A percentile compares a stretch with the other conserved stretches of the same genome.
Conservation (phyloP, 2,888 invertebrate genomes). For the Apomyelois bistriatella region DNA sequence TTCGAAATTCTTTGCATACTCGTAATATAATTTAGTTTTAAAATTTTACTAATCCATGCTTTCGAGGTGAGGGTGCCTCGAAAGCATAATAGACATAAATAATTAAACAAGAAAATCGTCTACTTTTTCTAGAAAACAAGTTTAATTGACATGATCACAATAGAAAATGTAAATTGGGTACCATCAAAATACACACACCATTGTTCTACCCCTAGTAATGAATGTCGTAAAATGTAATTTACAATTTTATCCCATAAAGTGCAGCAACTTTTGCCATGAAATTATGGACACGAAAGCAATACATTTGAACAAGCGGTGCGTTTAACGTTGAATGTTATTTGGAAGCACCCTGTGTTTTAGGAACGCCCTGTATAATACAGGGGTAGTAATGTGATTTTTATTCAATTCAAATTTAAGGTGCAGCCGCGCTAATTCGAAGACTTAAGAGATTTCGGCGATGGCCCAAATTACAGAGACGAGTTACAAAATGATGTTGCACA, state of each 20-base stretch:
- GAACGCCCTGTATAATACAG: constrained; percentile 2
- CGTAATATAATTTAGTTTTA: no score
- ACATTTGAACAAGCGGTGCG: constrained; percentile 39
- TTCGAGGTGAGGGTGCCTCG: no score
- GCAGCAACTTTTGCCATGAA: constrained; percentile 33
- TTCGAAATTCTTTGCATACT: no score
- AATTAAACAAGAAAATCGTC: neutral
- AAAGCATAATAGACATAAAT: no score
- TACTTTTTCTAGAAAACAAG: neutral
- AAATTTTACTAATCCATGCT: no score
- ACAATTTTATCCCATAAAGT: constrained; percentile 52
- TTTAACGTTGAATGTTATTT: constrained; percentile 44
- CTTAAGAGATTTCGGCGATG: constrained; percentile 27
- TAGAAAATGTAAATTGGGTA: neutral
- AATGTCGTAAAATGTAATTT: constrained; percentile 49
- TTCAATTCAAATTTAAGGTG: constrained; percentile 51
- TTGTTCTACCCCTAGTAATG: constrained; percentile 15
- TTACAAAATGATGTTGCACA: no score
- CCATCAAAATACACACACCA: constrained; percentile 1
- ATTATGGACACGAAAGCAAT: constrained; percentile 38
- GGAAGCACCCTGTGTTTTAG: constrained; percentile 11
- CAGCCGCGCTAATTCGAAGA: constrained; percentile 44
- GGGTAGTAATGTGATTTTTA: constrained; percentile 55
- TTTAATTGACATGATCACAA: neutral
- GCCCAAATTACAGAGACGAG: neutral